phyloP scores from a whole-genome alignment of 53 echinoderm and acorn worm genomes.

The Arbacia lixula region DNA sequence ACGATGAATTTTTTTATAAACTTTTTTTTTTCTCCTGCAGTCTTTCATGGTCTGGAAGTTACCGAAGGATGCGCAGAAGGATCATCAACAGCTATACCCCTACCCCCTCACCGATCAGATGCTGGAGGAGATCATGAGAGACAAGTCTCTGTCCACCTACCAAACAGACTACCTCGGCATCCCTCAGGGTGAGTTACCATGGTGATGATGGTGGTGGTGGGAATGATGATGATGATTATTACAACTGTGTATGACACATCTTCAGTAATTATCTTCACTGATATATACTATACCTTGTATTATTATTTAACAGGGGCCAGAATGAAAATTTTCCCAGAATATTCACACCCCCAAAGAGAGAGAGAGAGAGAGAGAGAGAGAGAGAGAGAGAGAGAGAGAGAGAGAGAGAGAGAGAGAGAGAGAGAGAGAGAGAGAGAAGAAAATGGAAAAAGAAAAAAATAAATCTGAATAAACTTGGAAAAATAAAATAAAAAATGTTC shows the following conservation, averaged over 20 bases:
- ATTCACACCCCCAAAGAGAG: too few relatives aligned
- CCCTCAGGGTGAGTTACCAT: conserved; percentile 73
- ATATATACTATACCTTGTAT: background rate
- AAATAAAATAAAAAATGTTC: too few relatives aligned
- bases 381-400: too few relatives aligned
- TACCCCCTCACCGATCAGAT: conserved; percentile 76
- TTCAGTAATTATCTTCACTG: background rate
- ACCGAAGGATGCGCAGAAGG: conserved; percentile 74
- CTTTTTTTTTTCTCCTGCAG: conserved; percentile 43
- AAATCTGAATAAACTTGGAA: too few relatives aligned
- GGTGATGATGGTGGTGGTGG: background rate
- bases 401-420: too few relatives aligned
- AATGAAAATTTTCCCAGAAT: too few relatives aligned
- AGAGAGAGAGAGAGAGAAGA: too few relatives aligned
- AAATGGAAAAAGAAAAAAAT: too few relatives aligned
- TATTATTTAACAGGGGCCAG: background rate
- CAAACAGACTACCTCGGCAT: conserved; percentile 86
- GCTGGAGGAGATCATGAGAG: conserved; percentile 85
- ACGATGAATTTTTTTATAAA: background rate
- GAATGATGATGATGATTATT: background rate
- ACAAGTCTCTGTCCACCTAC: conserved; percentile 90
- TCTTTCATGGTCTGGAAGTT: conserved; percentile 97
- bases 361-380: too few relatives aligned
- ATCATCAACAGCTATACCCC: conserved; percentile 69
- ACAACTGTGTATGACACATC: background rate